Conservation (phyloP, 2,888 invertebrate species). For the Pheosia tremula region DNA sequence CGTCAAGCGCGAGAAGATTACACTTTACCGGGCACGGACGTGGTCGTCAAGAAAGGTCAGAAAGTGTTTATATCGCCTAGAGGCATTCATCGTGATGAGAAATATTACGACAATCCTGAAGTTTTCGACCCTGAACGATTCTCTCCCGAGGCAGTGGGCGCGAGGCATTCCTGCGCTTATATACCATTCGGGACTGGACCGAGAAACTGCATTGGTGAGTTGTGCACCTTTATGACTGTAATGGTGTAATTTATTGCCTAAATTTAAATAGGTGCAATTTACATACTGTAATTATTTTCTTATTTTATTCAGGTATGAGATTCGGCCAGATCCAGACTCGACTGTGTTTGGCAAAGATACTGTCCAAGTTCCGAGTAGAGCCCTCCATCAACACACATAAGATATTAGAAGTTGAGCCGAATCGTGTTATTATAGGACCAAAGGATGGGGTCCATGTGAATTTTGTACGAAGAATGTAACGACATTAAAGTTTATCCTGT, state of each 20-base stretch:
- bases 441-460: slow-evolving; percentile 1
- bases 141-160: slow-evolving; percentile 48
- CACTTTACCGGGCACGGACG: slow-evolving; percentile 57
- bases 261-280: background rate
- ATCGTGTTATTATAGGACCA: slow-evolving; percentile 8
- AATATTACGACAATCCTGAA: slow-evolving; percentile 67
- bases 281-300: background rate
- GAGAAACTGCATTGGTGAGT: slow-evolving; percentile 71
- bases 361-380: slow-evolving; percentile 11
- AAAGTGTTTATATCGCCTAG: slow-evolving; percentile 54
- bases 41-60: slow-evolving; percentile 58
- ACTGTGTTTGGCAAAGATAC: slow-evolving; percentile 5
- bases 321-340: slow-evolving; percentile 8
- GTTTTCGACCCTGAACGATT: slow-evolving; percentile 77
- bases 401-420: slow-evolving; percentile 7
- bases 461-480: slow-evolving; percentile 5
- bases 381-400: slow-evolving; percentile 8
- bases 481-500: background rate
- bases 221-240: background rate
- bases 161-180: slow-evolving; percentile 59
- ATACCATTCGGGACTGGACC: slow-evolving; percentile 72
- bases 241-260: background rate
- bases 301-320: slow-evolving; percentile 13
- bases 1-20: slow-evolving; percentile 59
- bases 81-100: slow-evolving; percentile 68